Percentiles rank a stretch among this genome's conserved stretches.
phyloP scores from a whole-genome alignment of 2,113 vertebrate genomes.

The Vidua chalybeata region DNA sequence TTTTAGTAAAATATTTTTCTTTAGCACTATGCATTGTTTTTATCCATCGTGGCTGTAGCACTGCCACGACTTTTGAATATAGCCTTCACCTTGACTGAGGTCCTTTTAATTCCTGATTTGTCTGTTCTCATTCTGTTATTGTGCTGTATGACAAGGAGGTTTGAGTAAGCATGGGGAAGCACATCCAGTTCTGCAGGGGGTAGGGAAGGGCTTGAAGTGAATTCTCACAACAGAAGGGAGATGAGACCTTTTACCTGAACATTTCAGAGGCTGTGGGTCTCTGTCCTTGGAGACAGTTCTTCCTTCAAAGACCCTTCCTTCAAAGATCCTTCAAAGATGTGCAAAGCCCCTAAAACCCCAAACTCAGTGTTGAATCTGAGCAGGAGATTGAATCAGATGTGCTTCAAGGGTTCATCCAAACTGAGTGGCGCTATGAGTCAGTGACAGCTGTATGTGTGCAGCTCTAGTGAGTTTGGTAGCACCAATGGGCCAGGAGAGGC shows the following conservation, averaged over 20 bases:
- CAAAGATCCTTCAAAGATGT: neutral
- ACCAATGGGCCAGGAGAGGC: neutral
- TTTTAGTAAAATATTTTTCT: neutral
- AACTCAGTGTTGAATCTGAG: neutral
- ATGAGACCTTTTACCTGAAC: neutral
- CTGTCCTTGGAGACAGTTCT: neutral
- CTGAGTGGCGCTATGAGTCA: neutral
- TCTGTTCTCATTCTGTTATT: neutral
- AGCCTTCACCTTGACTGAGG: neutral
- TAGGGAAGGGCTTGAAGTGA: neutral
- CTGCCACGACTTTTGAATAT: neutral
- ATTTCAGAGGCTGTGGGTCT: neutral
- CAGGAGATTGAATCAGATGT: neutral
- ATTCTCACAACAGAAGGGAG: neutral
- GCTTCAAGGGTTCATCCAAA: neutral
- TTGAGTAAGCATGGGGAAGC: neutral
- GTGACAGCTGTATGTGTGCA: neutral
- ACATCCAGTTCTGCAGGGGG: neutral
- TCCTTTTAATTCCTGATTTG: neutral
- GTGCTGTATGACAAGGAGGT: neutral
- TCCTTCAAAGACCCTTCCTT: neutral
- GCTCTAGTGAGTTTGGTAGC: neutral
- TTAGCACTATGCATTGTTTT: neutral
- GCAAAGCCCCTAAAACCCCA: accelerated
- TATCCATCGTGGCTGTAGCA: neutral